A percentile compares a stretch with the other conserved stretches of the same genome.
These are phyloP conservation scores for Acrocephalus arundinaceus DNA, from an alignment of 2,113 vertebrate species.

Conservation along the genomic window DNA sequence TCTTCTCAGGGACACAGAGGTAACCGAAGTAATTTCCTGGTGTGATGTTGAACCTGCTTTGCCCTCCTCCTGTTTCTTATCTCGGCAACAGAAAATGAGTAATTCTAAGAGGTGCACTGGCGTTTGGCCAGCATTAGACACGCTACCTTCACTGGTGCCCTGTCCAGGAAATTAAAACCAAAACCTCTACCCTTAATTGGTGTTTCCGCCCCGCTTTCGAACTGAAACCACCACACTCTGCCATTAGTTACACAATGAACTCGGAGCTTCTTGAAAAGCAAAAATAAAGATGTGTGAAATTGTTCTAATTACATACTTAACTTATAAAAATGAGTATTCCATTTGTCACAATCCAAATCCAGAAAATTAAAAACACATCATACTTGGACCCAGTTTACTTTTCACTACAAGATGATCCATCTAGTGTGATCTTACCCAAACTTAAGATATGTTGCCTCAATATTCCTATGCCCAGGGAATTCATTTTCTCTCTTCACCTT, in stretches of 20 bases:
- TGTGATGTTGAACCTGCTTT: too few relatives aligned
- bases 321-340: slow-evolving; percentile 1
- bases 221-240: neutral
- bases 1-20: too few relatives aligned
- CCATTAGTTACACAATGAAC: slow-evolving; percentile 47
- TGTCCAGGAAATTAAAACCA: too few relatives aligned
- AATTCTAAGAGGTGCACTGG: too few relatives aligned
- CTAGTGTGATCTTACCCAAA: neutral
- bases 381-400: neutral
- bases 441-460: neutral
- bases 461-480: neutral
- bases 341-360: neutral
- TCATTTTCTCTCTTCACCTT: neutral
- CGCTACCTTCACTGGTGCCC: too few relatives aligned
- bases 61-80: too few relatives aligned
- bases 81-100: too few relatives aligned
- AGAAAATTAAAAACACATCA: neutral
- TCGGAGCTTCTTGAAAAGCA: slow-evolving; percentile 27
- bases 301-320: slow-evolving; percentile 23
- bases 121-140: too few relatives aligned
- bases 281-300: slow-evolving; percentile 55
- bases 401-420: neutral
- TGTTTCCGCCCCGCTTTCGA: too few relatives aligned
- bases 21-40: too few relatives aligned
- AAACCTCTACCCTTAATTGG: too few relatives aligned